phyloP scores from a whole-genome alignment of 2,888 invertebrate genomes.

The Coremacera marginata region DNA sequence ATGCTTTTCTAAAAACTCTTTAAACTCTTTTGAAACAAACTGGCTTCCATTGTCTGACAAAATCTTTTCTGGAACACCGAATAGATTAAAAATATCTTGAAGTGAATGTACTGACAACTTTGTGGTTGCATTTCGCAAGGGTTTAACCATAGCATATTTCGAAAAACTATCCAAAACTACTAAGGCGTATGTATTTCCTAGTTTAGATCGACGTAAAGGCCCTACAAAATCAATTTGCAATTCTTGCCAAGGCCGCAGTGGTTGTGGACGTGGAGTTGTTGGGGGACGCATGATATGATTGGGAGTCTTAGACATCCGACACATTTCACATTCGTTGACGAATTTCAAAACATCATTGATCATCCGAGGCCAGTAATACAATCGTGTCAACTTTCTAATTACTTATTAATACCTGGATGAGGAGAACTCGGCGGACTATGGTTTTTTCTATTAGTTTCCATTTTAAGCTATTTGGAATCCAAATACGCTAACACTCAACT shows the following conservation, averaged over 20 bases:
- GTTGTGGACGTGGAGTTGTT: background rate
- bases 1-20: background rate
- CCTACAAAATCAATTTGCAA: background rate
- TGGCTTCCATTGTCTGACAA: slow-evolving; percentile 7
- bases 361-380: background rate
- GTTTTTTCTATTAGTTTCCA: background rate
- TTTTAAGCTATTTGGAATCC: background rate
- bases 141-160: background rate
- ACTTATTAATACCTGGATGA: background rate
- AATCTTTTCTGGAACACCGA: background rate
- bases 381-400: background rate
- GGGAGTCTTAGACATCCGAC: background rate
- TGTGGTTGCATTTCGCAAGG: background rate
- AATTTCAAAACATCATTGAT: background rate
- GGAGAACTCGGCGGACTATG: background rate
- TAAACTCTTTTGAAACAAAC: slow-evolving; percentile 6
- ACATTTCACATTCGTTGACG: background rate
- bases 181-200: background rate
- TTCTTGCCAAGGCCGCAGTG: background rate
- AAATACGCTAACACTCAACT: background rate
- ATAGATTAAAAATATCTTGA: background rate
- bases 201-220: background rate
- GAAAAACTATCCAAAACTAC: background rate
- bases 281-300: background rate
- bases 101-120: background rate